These are phyloP conservation scores for Itoplectis maculator DNA, from an alignment of 2,888 invertebrate species.

Conservation along the genomic window DNA sequence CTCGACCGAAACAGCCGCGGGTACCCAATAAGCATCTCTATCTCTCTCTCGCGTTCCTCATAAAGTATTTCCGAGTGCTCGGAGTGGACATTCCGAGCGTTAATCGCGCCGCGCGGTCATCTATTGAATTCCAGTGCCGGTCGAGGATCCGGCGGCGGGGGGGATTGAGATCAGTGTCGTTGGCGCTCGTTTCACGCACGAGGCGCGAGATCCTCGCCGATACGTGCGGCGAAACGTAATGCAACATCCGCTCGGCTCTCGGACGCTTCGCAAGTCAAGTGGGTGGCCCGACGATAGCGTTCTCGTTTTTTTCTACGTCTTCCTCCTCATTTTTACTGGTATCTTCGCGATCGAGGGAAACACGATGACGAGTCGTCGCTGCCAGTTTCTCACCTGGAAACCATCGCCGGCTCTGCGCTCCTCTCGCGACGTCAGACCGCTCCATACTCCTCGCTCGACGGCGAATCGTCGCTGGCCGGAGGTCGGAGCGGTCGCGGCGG, in stretches of 20 bases:
- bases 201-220: background rate
- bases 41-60: conserved; percentile 9
- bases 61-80: conserved; percentile 9
- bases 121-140: conserved; percentile 3
- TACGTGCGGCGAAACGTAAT: background rate
- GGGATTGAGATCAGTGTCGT: conserved; percentile 2
- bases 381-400: background rate
- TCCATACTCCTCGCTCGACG: conserved; percentile 83
- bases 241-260: background rate
- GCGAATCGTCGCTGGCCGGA: conserved; percentile 83
- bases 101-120: background rate
- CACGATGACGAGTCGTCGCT: background rate
- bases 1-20: background rate
- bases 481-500: conserved; percentile 80
- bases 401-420: conserved; percentile 5
- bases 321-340: background rate
- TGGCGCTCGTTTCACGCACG: background rate
- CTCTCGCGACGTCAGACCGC: conserved; percentile 77
- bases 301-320: background rate
- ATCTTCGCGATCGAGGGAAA: conserved; percentile 4
- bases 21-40: conserved; percentile 3
- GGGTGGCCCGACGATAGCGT: background rate
- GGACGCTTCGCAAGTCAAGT: conserved; percentile 1
- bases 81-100: conserved; percentile 1
- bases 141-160: background rate